Evolutionary conservation across 2,797 vertebrate species (phyloP).

Genomic region (Presbytis comata): DNA sequence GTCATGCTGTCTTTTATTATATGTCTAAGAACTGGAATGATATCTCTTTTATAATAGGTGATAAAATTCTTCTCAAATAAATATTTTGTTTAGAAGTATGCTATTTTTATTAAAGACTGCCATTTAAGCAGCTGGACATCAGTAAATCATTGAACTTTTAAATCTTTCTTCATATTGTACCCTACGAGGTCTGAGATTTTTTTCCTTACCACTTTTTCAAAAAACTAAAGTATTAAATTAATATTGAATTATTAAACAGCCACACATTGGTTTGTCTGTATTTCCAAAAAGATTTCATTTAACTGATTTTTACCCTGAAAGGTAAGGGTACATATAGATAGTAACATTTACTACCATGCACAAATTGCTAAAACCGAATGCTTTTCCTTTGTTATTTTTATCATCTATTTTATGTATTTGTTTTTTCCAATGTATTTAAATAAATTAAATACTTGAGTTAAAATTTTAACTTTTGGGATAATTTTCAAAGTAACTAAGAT

Average conservation of each 20-base stretch:
- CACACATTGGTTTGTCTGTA: neutral
- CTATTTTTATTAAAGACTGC: neutral
- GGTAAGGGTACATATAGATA: neutral
- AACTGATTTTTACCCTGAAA: conserved; percentile 6
- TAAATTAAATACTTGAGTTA: neutral
- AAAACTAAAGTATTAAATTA: neutral
- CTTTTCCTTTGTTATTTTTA: conserved; percentile 10
- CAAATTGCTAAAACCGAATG: neutral
- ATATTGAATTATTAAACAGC: neutral
- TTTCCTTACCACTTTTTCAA: neutral
- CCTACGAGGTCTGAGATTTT: neutral
- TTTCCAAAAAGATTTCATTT: neutral
- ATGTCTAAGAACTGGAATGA: neutral
- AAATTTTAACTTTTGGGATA: conserved; percentile 8
- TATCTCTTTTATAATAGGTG: neutral
- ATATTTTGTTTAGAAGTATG: neutral
- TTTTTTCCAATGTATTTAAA: neutral
- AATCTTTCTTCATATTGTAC: neutral
- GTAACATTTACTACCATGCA: neutral
- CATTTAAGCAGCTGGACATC: neutral
- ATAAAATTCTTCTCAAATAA: neutral
- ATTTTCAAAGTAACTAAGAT: neutral
- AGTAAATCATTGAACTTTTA: neutral
- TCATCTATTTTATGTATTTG: neutral
- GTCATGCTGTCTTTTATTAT: neutral